Evolutionary conservation across 2,888 invertebrate genomes (phyloP), one percentile per base, ranked within the genome.

Genomic region (Megalurothrips usitatus): DNA sequence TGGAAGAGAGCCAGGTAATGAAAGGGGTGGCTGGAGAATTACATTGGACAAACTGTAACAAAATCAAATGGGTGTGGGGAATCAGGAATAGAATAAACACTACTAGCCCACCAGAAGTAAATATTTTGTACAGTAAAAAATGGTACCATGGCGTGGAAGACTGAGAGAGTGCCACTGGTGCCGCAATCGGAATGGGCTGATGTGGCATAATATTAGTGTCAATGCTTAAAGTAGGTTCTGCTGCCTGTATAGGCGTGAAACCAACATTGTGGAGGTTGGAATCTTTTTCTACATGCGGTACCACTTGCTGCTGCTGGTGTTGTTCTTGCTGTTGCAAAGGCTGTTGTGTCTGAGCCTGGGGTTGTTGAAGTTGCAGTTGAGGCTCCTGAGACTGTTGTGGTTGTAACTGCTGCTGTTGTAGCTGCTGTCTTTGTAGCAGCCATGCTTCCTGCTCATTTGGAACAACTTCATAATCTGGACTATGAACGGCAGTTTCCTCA

Each of bases 1-100:
- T 87, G 17, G 87, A 86, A 79, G 87, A 86, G 68, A 12, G 58
- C 26, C 79, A 68, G 68, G 68, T 23, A 68, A 6, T 19, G 68
- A 23, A 68, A 68, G 68, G 10, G 68, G 68, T 8, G 68, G 68
- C 68, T 68, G 68, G 23, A 68, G 68, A n/a, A 68, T 68, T 8
- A 23, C 23, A 68, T 68, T 68, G 9, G 68, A 68, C 3, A 68
- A 11, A 23, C 68, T 68, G 68, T 11, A 68, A 68, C 12, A 1
- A 52, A 52, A 52, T 1, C 52, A 52, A 52, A 52, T 12, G 52
- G 17, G 17, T 1, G 17, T 2, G 52, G 12, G 12, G 17, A 14
- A 23, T 23, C n/a, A 68, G 23, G 23, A 68, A 68, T 23, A n/a
- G 23, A 23, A 23, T 68, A 6, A 23, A 68, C 19, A 68, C n/a